Percentiles rank a stretch among this genome's conserved stretches.
These are phyloP conservation scores for Nixonia krombeini DNA, from an alignment of 1,140 invertebrate species.

Conservation along the genomic window DNA sequence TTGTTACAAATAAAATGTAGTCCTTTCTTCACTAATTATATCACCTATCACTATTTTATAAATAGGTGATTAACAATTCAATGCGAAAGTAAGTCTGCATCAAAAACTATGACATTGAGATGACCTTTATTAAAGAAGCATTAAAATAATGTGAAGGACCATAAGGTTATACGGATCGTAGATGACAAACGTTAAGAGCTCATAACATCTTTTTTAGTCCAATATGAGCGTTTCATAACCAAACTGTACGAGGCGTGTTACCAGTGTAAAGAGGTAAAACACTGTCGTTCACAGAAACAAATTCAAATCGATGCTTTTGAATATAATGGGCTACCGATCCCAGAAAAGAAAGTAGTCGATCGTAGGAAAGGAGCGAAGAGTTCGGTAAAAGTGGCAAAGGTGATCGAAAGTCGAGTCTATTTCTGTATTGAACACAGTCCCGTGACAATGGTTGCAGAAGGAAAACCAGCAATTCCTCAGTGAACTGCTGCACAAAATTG, in stretches of 20 bases:
- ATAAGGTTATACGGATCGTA: too few relatives aligned
- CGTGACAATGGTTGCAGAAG: slow-evolving; percentile 21
- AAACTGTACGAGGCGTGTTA: not conserved
- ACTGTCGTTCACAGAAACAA: not conserved
- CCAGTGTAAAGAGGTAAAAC: not conserved
- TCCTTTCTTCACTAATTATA: too few relatives aligned
- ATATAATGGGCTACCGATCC: not conserved
- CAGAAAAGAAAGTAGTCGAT: slow-evolving; percentile 3
- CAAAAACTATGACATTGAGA: too few relatives aligned
- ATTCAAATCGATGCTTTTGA: not conserved
- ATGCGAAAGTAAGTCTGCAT: too few relatives aligned
- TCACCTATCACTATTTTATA: too few relatives aligned
- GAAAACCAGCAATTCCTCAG: slow-evolving; percentile 52
- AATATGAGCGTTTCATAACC: not conserved
- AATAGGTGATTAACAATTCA: too few relatives aligned
- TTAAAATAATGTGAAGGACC: not conserved
- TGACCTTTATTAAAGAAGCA: not conserved
- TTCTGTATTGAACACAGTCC: slow-evolving; percentile 6
- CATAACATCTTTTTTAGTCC: not conserved
- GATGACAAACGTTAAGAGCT: not conserved
- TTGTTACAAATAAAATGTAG: too few relatives aligned
- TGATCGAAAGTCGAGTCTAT: slow-evolving; percentile 17
- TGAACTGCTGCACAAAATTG: slow-evolving; percentile 52
- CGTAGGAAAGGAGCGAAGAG: slow-evolving; percentile 15
- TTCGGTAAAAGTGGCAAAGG: slow-evolving; percentile 4